phyloP scores from a whole-genome alignment of 92 coral and sea anemone species.

The Palythoa heliodiscus region DNA sequence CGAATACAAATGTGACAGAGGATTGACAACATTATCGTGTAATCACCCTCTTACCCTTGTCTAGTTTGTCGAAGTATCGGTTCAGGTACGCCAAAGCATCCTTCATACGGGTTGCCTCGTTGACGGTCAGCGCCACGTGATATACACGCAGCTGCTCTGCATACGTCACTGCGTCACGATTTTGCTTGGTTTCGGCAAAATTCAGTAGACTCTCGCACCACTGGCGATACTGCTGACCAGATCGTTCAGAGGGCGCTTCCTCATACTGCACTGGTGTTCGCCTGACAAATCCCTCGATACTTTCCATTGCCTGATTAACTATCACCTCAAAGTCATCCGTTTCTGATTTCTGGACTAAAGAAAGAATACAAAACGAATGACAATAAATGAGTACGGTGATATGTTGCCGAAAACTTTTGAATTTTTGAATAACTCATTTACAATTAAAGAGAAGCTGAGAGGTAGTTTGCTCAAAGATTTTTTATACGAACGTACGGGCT shows the following conservation, averaged over 20 bases:
- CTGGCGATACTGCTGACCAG: slow-evolving; percentile 85
- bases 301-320: slow-evolving; percentile 58
- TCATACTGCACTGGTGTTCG: neutral
- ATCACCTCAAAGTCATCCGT: slow-evolving; percentile 59
- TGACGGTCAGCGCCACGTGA: slow-evolving; percentile 67
- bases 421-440: neutral
- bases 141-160: slow-evolving; percentile 65
- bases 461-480: too few relatives aligned
- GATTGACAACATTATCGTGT: too few relatives aligned
- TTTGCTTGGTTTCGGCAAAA: slow-evolving; percentile 47
- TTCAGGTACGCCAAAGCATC: slow-evolving; percentile 60
- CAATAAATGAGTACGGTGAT: too few relatives aligned
- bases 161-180: slow-evolving; percentile 66
- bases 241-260: slow-evolving; percentile 24
- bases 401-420: neutral
- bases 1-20: too few relatives aligned
- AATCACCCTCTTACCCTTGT: neutral
- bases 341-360: slow-evolving; percentile 27
- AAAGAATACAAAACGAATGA: neutral
- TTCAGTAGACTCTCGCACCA: slow-evolving; percentile 75
- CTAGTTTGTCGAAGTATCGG: slow-evolving; percentile 4
- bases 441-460: too few relatives aligned
- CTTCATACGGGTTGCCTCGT: slow-evolving; percentile 54
- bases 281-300: slow-evolving; percentile 56
- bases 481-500: too few relatives aligned